A percentile compares a stretch with the other conserved stretches of the same genome.
These are phyloP conservation scores for Leptinotarsa undecemlineata DNA, from an alignment of 1,140 invertebrate genomes.

Conservation along the genomic window DNA sequence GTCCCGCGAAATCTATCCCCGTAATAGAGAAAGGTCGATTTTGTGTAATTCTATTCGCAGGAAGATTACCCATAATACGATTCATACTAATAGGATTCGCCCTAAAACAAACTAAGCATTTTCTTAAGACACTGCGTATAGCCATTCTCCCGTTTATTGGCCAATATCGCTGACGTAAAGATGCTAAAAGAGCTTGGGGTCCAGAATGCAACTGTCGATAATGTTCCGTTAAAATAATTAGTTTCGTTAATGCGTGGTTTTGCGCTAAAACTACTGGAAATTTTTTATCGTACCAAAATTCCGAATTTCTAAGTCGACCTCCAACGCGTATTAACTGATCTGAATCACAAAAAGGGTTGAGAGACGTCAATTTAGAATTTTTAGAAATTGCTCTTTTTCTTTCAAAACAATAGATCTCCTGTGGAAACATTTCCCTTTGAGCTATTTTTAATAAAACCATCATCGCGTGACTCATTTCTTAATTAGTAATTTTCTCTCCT, in stretches of 20 bases:
- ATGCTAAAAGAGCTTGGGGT: conserved; percentile 18
- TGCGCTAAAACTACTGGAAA: conserved; percentile 35
- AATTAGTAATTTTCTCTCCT: neutral
- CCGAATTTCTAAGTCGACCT: conserved; percentile 13
- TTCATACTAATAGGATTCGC: conserved; percentile 38
- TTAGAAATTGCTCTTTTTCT: neutral
- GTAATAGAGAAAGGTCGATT: conserved; percentile 39
- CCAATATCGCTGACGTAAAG: conserved; percentile 34
- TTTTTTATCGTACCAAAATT: conserved; percentile 24
- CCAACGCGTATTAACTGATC: neutral
- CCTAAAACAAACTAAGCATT: conserved; percentile 50
- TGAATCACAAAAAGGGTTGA: neutral
- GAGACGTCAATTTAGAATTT: neutral
- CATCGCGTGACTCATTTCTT: neutral
- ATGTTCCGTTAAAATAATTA: conserved; percentile 37
- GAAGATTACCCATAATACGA: conserved; percentile 44
- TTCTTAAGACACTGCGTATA: conserved; percentile 32
- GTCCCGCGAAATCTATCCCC: conserved; percentile 51
- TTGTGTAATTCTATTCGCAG: conserved; percentile 34
- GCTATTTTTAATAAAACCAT: neutral
- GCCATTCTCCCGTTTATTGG: conserved; percentile 29
- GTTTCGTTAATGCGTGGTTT: conserved; percentile 26
- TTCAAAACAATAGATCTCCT: neutral
- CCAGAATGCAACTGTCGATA: conserved; percentile 29
- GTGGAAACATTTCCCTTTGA: conserved; percentile 3